These are phyloP conservation scores for Drosophila mettleri DNA, from an alignment of 2,888 invertebrate genomes.

Conservation along the genomic window DNA sequence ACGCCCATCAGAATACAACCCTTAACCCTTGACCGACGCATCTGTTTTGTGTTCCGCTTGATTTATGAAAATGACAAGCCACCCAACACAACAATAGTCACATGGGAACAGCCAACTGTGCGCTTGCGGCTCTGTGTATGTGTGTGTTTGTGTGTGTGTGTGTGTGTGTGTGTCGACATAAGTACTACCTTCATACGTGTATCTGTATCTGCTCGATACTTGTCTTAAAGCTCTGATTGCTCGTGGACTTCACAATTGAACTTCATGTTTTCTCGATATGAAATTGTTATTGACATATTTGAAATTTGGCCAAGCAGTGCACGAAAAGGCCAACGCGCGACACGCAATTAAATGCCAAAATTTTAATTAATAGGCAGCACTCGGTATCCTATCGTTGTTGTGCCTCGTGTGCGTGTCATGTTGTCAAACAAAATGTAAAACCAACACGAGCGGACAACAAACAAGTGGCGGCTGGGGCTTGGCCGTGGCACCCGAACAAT, in stretches of 20 bases:
- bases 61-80: constrained; percentile 55
- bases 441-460: constrained; percentile 40
- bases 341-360: constrained; percentile 65
- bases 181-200: constrained; percentile 5
- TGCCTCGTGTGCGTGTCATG: constrained; percentile 64
- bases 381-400: constrained; percentile 14
- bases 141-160: not conserved
- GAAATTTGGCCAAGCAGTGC: constrained; percentile 61
- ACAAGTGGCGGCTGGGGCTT: constrained; percentile 19
- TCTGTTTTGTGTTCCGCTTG: constrained; percentile 11
- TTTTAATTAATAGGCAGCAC: constrained; percentile 74
- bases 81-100: constrained; percentile 32
- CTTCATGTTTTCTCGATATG: constrained; percentile 54
- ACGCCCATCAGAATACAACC: not conserved
- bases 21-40: not conserved
- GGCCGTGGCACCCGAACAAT: constrained; percentile 41
- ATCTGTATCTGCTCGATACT: not conserved
- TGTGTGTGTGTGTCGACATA: constrained; percentile 16
- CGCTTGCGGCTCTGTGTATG: constrained; percentile 8
- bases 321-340: constrained; percentile 14
- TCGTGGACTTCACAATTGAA: constrained; percentile 47
- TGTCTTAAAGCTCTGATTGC: constrained; percentile 12
- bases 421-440: constrained; percentile 63
- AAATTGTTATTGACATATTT: constrained; percentile 77
- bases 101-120: constrained; percentile 27